Percentiles rank a stretch among this genome's conserved stretches.
These are phyloP conservation scores for Acleris cristana DNA, from an alignment of 2,888 invertebrate genomes.

Conservation along the genomic window DNA sequence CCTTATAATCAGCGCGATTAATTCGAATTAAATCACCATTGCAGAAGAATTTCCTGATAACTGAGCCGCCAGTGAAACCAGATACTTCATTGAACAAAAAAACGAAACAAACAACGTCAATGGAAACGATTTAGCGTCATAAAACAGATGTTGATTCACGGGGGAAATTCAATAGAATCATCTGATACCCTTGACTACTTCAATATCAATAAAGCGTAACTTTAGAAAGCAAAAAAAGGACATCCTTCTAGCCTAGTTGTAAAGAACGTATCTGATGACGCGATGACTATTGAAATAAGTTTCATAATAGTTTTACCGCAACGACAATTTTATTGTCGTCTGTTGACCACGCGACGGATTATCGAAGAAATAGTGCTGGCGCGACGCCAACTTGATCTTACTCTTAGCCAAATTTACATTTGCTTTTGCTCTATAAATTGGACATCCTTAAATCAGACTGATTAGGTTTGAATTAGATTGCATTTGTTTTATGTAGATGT, in stretches of 20 bases:
- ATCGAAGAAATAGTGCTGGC: conserved; percentile 54
- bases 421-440: conserved; percentile 18
- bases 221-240: conserved; percentile 10
- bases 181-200: conserved; percentile 13
- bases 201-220: conserved; percentile 14
- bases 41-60: conserved; percentile 15
- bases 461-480: conserved; percentile 43
- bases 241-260: conserved; percentile 9
- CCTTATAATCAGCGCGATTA: conserved; percentile 13
- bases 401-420: conserved; percentile 40
- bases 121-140: no score
- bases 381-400: conserved; percentile 54
- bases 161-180: no score
- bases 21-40: conserved; percentile 23
- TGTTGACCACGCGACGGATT: conserved; percentile 53
- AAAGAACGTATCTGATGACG: conserved; percentile 17
- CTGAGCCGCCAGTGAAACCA: conserved; percentile 11
- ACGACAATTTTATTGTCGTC: conserved; percentile 49
- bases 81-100: neutral
- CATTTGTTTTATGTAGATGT: conserved; percentile 8
- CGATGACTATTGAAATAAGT: conserved; percentile 17
- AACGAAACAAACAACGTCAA: neutral
- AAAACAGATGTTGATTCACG: no score
- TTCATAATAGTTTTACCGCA: conserved; percentile 36
- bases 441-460: conserved; percentile 26